Base-by-base conservation (phyloP, 2,888 invertebrate genomes). In the Eupelmus urozonus region DNA sequence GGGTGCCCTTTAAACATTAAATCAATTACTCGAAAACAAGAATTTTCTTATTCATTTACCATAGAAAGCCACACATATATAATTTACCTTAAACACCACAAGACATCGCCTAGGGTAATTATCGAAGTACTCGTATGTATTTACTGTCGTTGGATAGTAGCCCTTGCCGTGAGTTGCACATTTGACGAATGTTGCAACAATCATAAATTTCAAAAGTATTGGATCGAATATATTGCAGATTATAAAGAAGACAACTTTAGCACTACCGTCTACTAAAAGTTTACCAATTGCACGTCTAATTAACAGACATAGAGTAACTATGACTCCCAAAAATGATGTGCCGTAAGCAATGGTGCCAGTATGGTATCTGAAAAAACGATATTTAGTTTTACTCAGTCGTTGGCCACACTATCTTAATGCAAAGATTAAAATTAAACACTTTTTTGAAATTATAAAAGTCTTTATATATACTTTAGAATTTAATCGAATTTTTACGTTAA, bases 161-260 rank as follows among this genome's bases (percentile, higher is more conserved):
- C 23, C 9, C 0, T 23, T 16, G 3, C 70, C 70, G 1, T 42
- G 5, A 5, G 13, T 59, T 1, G 29, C 29, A 18, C 70, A 59
- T n/a, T 9, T 25, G 1, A 45, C 18, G 1, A 70, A 1, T 13
- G 45, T 9, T 3, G n/a, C 25, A 18, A 13, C 5, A 0, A n/a
- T 13, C 2, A 23, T 27, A 23, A 70, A 57, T 45, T 25, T 57
- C 7, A 42, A n/a, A 11, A 42, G 57, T 18, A 70, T 16, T 1
- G 27, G 7, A 7, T 71, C 71, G 18, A 71, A 59, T 11, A 71
- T n/a, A 25, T 59, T 45, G 20, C 40, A 71, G 0, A 70, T 1
- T 13, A 59, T 13, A 49, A 59, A 59, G 5, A 9, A 60, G 29
- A 45, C 29, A 3, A 18, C 25, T 4, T 3, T 13, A 20, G 0